Base-by-base conservation (phyloP, 2,113 vertebrate species). In the Oryctolagus cuniculus region DNA sequence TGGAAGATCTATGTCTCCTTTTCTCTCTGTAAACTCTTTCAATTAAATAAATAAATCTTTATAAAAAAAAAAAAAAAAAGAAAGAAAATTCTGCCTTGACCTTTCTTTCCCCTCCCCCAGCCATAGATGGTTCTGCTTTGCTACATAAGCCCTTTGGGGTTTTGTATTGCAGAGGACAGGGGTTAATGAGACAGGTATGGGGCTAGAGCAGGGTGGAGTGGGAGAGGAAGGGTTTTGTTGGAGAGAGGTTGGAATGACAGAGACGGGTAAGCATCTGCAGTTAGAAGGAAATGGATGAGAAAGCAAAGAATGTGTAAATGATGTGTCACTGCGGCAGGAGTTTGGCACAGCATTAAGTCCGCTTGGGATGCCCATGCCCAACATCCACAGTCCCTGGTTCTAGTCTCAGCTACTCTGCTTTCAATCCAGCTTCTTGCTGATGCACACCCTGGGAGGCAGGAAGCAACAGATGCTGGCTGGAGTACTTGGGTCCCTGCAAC, bases 121-220 rank as follows among this genome's bases (percentile, higher is more conserved):
- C 34, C 27, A 12, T 24, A 19, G 24, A 69, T 2, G 10, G 72
- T 58, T 58, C 44, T 82, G 10, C 38, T 92, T 89, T 73, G 73
- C 69, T 88, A 94, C 90, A 31, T 87, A 81, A 94, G 38, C 55
- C 38, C 64, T 83, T 53, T 29, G 22, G 64, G 27, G 34, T 11
- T 15, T 89, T 58, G 25, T 24, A 80, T 83, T 16, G 3, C 34
- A 91, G 25, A 95, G 34, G 25, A 83, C 94, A 81, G 25, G 51
- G 4, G 7, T 36, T n/a, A 16, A 6, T 24, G 12, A 86, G 9
- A 12, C 36, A 83, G 53, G 21, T 10, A 58, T 0, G 27, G 15
- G 4, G 17, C 9, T 64, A 77, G 24, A 80, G 34, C 3, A 77
- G 21, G 10, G 79, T 6, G 7, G 21, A 12, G 79, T 9, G 7